Percentiles rank a stretch among this genome's conserved stretches.
Conservation (phyloP, 2,888 invertebrate species). For the Plagodis pulveraria region DNA sequence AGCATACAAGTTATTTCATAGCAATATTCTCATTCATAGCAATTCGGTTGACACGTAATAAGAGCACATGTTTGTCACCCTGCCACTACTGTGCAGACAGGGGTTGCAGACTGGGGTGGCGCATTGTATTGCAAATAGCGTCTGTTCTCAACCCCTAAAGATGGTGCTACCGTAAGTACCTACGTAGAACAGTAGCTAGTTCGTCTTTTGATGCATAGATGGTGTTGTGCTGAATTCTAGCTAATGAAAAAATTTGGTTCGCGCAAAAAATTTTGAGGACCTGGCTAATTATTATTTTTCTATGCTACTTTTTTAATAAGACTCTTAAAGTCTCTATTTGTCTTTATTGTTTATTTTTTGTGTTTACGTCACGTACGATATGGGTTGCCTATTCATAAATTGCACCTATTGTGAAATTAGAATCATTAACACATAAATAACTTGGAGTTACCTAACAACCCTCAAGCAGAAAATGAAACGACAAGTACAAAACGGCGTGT, state of each 20-base stretch:
- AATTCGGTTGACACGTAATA: constrained; percentile 50
- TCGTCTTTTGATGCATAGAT: constrained; percentile 72
- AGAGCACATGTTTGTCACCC: constrained; percentile 55
- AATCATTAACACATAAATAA: too few species aligned
- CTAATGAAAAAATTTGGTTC: constrained; percentile 10
- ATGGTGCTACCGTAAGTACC: constrained; percentile 80
- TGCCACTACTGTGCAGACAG: constrained; percentile 52
- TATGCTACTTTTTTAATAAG: too few species aligned
- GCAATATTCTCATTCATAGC: constrained; percentile 32
- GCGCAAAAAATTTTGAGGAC: neutral
- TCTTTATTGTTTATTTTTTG: too few species aligned
- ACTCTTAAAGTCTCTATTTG: too few species aligned
- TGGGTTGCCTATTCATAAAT: too few species aligned
- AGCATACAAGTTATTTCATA: constrained; percentile 1
- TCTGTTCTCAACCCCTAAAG: constrained; percentile 57
- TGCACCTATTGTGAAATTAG: too few species aligned
- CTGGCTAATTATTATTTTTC: neutral
- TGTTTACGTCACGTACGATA: too few species aligned
- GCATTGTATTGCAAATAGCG: constrained; percentile 69
- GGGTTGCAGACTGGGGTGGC: constrained; percentile 65
- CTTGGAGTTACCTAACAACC: too few species aligned
- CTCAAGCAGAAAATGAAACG: too few species aligned
- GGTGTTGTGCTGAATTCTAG: constrained; percentile 51
- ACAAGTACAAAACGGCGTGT: too few species aligned
- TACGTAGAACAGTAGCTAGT: constrained; percentile 68